Percentiles rank a stretch among this genome's conserved stretches.
Evolutionary conservation across 2,888 invertebrate genomes (phyloP).

Genomic region (Elmis aenea): DNA sequence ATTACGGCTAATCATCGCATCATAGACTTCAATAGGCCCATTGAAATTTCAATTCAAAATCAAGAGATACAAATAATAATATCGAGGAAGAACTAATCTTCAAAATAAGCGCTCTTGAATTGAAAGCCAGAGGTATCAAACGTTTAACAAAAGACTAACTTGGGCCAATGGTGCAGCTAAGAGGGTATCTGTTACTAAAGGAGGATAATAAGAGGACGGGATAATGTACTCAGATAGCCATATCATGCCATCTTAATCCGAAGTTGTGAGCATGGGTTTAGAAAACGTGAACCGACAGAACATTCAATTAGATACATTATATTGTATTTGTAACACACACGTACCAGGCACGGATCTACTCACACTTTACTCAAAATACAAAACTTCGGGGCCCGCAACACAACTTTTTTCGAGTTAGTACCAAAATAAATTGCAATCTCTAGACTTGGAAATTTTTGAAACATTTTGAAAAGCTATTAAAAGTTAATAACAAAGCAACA

Average conservation of each 20-base stretch:
- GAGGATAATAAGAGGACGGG: conserved; percentile 16
- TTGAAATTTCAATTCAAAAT: too few relatives aligned
- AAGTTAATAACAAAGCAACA: too few relatives aligned
- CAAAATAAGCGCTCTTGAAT: conserved; percentile 4
- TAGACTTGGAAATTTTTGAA: too few relatives aligned
- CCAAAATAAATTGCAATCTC: too few relatives aligned
- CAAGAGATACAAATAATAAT: too few relatives aligned
- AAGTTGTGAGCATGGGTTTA: conserved; percentile 27
- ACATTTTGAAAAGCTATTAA: too few relatives aligned
- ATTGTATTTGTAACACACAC: conserved; percentile 26
- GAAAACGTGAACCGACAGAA: conserved; percentile 33
- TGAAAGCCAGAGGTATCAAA: conserved; percentile 6
- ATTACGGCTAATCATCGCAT: too few relatives aligned
- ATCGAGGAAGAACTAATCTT: too few relatives aligned
- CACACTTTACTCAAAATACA: too few relatives aligned
- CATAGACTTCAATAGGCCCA: too few relatives aligned
- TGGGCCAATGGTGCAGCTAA: conserved; percentile 18
- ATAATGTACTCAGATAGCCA: conserved; percentile 30
- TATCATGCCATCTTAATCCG: conserved; percentile 41
- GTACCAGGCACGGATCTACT: conserved; percentile 11
- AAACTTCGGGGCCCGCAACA: too few relatives aligned
- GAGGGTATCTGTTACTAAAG: conserved; percentile 15
- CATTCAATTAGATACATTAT: conserved; percentile 35
- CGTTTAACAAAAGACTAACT: conserved; percentile 16
- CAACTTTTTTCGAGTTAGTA: too few relatives aligned